These are phyloP conservation scores for Acronicta aceris DNA, from an alignment of 2,888 invertebrate species.

Conservation along the genomic window DNA sequence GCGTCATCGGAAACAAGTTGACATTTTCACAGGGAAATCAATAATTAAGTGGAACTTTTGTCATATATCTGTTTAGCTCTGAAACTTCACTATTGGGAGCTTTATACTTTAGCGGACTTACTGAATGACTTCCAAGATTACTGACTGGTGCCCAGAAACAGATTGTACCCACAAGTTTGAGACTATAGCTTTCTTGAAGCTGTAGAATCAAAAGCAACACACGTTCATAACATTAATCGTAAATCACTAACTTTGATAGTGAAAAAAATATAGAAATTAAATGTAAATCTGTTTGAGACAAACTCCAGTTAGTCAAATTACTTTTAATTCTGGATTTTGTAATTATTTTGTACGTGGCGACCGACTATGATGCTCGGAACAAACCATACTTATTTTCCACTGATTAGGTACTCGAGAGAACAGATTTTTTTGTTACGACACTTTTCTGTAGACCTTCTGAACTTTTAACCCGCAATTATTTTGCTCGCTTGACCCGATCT, in stretches of 20 bases:
- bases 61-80: background rate
- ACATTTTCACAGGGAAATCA: too few species aligned
- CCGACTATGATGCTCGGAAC: too few species aligned
- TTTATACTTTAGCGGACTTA: conserved; percentile 12
- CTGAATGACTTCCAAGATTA: too few species aligned
- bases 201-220: background rate
- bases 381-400: too few species aligned
- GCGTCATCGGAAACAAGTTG: too few species aligned
- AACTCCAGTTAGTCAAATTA: conserved; percentile 28
- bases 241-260: background rate
- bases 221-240: background rate
- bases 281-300: conserved; percentile 7
- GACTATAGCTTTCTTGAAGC: conserved; percentile 3
- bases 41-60: background rate
- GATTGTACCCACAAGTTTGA: conserved; percentile 3
- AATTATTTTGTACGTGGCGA: too few species aligned
- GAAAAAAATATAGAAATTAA: conserved; percentile 6
- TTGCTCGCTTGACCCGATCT: too few species aligned
- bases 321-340: conserved; percentile 24
- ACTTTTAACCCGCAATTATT: too few species aligned
- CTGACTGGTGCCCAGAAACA: conserved; percentile 2
- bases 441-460: too few species aligned
- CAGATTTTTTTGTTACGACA: too few species aligned
- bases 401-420: too few species aligned
- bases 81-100: background rate